Base-by-base conservation (phyloP, 2,888 invertebrate genomes). In the Xylocampa areola region DNA sequence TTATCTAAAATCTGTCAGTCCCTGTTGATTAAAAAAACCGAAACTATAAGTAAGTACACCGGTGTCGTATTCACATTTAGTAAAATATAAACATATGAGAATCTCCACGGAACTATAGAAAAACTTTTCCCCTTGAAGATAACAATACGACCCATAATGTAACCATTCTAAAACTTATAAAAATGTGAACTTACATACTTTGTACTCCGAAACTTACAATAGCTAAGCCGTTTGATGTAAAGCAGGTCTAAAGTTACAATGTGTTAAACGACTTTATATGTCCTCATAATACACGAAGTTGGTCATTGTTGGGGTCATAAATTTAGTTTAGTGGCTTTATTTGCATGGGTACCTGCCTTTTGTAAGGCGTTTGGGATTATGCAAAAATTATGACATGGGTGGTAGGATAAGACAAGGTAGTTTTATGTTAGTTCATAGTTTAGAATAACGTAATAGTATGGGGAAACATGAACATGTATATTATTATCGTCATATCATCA, bases 321-420 rank as follows among this genome's bases (percentile, higher is more conserved):
- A 76, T 72, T 76, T 39, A 50, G 55, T 72, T 76, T 73, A 76
- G 57, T 58, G 47, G 44, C 65, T 57, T 60, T 73, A 69, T 76
- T 73, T 73, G 50, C 68, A 62, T 54, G 63, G 36, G 14, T 69
- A 55, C 50, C 63, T 68, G 59, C 48, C 51, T 36, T 48, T 50
- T 55, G 36, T 70, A 68, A 52, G 47, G 44, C 33, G 40, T 37
- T 54, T 21, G n/a, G 68, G 76, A 59, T 76, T 76, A 76, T 68
- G 58, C 55, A 55, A 68, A 76, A 73, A 73, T 68, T 55, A 65
- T 64, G 41, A 37, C 32, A 47, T 30, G 54, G 37, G 44, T 64
- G 44, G 64, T 40, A 7, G 21, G 10, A 14, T 45, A n/a, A 14
- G 36, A 32, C 64, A 53, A 41, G 39, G 25, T 16, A n/a, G 35